Base-by-base conservation (phyloP, 2,113 vertebrate genomes). In the Pipa parva region DNA sequence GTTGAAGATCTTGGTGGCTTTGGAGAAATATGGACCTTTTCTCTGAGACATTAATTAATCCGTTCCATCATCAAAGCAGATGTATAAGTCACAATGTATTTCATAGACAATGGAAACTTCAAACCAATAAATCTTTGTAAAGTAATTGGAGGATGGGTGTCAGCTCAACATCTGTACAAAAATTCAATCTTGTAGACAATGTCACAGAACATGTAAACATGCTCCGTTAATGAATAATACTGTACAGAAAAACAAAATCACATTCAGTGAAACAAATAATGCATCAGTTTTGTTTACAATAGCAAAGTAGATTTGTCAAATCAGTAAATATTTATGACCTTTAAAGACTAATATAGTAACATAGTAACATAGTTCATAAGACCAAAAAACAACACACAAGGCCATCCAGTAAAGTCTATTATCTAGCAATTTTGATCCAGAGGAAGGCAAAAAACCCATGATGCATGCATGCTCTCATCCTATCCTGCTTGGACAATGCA, bases 21-120 rank as follows among this genome's bases (percentile, higher is more conserved):
- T 52, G 59, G 63, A 71, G 72, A 4, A 20, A 33, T 64, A 46
- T 36, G 13, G 4, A 8, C 42, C 36, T 12, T 2, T 73, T 74
- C 74, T 18, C 21, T 48, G 31, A 63, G 52, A 29, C 10, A 2
- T 48, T 25, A 42, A 24, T 61, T 15, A 18, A 33, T 33, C 31
- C 6, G 31, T 33, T 33, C 31, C 31, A 33, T 5, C 31, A 33
- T 5, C 6, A 33, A 15, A 7, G 13, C 13, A 42, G 15, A 42
- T 13, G 4, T n/a, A 42, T 42, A 5, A 10, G 39, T 42, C 39
- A 42, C 39, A 42, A 42, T 42, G 5, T 42, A 42, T 42, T 42
- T 42, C 39, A 17, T n/a, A 42, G 39, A 42, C 13, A 15, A 15
- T n/a, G 10, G 10, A 5, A 42, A 13, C 10, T 42, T 42, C 15